Evolutionary conservation across 2,113 vertebrate species (phyloP).

Genomic region (Morone chrysops): DNA sequence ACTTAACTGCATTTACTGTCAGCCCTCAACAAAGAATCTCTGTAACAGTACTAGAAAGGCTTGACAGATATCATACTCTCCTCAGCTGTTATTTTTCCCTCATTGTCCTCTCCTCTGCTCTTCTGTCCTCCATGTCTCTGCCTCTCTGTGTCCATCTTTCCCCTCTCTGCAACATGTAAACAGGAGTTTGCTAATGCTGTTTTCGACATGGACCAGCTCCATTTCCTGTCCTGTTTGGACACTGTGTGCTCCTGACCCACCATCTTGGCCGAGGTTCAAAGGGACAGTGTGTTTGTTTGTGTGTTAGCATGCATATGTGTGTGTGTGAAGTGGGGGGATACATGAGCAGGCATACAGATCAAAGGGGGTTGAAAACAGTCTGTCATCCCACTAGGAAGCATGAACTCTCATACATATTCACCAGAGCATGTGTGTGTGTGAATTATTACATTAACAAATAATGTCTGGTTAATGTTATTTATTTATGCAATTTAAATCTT

Average conservation of each 20-base stretch:
- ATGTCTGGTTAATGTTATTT: neutral
- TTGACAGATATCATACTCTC: constrained; percentile 46
- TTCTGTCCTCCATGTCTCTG: neutral
- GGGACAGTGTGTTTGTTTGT: constrained; percentile 58
- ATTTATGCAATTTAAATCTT: neutral
- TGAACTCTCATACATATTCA: constrained; percentile 70
- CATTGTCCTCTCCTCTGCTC: constrained; percentile 3
- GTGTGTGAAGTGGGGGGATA: constrained; percentile 8
- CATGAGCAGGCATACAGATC: constrained; percentile 59
- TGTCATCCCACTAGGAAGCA: constrained; percentile 66
- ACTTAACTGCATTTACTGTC: constrained; percentile 64
- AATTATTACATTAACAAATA: neutral
- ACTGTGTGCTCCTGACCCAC: constrained; percentile 43
- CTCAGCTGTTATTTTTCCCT: constrained; percentile 19
- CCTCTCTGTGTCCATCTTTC: constrained; percentile 2
- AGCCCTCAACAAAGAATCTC: constrained; percentile 40
- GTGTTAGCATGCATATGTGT: constrained; percentile 23
- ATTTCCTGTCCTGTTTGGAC: constrained; percentile 58
- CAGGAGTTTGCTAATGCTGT: constrained; percentile 38
- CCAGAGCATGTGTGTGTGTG: constrained; percentile 29
- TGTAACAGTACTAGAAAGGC: constrained; percentile 34
- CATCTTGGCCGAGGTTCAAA: constrained; percentile 73
- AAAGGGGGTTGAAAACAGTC: constrained; percentile 70
- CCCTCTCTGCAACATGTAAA: constrained; percentile 6
- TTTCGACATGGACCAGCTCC: constrained; percentile 32